A percentile compares a stretch with the other conserved stretches of the same genome.
These are phyloP conservation scores for Acronicta leporina DNA, from an alignment of 2,888 invertebrate genomes.

Conservation along the genomic window DNA sequence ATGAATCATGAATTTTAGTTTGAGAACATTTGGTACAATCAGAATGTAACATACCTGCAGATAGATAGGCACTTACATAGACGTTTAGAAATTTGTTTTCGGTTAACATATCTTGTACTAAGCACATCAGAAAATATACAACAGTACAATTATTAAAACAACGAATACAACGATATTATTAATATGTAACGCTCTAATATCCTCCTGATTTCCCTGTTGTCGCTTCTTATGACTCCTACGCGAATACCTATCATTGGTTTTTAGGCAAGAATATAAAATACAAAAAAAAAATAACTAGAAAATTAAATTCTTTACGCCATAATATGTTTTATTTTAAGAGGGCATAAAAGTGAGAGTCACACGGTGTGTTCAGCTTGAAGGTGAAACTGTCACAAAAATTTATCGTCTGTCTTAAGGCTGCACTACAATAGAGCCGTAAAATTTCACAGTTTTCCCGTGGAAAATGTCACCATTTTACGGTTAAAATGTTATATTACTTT, in stretches of 20 bases:
- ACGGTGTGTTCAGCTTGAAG: constrained; percentile 19
- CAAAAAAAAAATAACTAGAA: constrained; percentile 28
- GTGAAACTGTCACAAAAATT: constrained; percentile 53
- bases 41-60: too few species aligned
- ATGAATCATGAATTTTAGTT: too few species aligned
- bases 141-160: too few species aligned
- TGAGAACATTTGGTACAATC: too few species aligned
- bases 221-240: constrained; percentile 18
- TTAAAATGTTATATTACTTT: constrained; percentile 58
- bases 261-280: constrained; percentile 11
- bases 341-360: constrained; percentile 26
- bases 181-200: not conserved
- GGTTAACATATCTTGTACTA: too few species aligned
- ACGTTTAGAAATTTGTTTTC: too few species aligned
- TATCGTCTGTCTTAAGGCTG: constrained; percentile 56
- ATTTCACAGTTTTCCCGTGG: constrained; percentile 37
- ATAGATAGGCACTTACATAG: too few species aligned
- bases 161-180: constrained; percentile 5
- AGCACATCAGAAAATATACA: too few species aligned
- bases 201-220: constrained; percentile 38
- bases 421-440: constrained; percentile 63
- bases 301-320: constrained; percentile 31
- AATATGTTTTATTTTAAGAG: constrained; percentile 37
- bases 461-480: constrained; percentile 54
- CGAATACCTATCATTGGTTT: constrained; percentile 9